Evolutionary conservation across 2,113 vertebrate species (phyloP), one percentile per base, ranked within the genome.

Genomic region (Colaptes auratus): DNA sequence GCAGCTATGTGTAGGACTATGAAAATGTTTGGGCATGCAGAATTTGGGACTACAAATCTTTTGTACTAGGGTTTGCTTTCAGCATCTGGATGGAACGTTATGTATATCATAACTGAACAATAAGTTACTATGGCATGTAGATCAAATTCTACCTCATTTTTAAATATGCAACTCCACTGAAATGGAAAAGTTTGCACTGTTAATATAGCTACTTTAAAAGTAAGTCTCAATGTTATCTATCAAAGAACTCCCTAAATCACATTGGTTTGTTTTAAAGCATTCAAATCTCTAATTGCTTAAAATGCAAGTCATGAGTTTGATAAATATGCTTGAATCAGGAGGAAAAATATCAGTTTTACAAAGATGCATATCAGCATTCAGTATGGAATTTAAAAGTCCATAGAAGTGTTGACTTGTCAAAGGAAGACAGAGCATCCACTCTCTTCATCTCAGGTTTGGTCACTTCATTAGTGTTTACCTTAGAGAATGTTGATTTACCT

Each of bases 351-450:
- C 64, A 67, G 56, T 86, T 86, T 64, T 93, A n/a, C 76, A 64
- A 89, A 90, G 75, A 87, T 56, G 36, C 48, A 71, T 82, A 77
- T 88, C 56, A 88, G 23, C 87, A 83, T 74, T 77, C 78, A 77
- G 56, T 61, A 59, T 2, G 2, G 82, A 88, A 82, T 90, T 91
- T 77, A 80, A 93, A 83, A 95, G 75, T 59, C 72, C 42, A 67
- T 53, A 39, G 58, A 88, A 95, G 77, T 33, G 12, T 80, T 74
- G 70, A 15, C 13, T 77, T 93, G 87, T 79, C 67, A 89, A 55
- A 86, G 44, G 36, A 95, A 91, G 89, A 95, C 67, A 75, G n/a
- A 96, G 7, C n/a, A 90, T 79, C n/a, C n/a, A 50, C 35, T 72
- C 24, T 77, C 9, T 79, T 92, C 42, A 39, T 95, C 31, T 77